Percentiles rank a stretch among this genome's conserved stretches.
These are phyloP conservation scores for Rhynchonema sp. DNA, from an alignment of 2,888 invertebrate genomes.

Conservation along the genomic window DNA sequence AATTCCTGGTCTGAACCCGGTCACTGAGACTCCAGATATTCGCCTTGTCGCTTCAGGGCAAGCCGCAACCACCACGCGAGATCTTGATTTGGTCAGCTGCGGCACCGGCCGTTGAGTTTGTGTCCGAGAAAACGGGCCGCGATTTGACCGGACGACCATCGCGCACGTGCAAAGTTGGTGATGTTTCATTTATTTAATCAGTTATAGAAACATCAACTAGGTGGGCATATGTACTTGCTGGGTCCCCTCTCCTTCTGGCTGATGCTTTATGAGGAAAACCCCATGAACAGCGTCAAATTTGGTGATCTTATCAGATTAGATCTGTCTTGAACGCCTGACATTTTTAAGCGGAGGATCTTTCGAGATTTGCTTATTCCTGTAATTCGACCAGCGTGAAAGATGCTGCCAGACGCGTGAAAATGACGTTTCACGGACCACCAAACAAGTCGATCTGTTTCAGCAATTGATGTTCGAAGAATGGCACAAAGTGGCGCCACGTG, in stretches of 20 bases:
- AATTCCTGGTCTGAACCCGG: too few relatives aligned
- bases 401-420: too few relatives aligned
- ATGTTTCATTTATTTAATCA: neutral
- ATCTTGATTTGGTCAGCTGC: constrained; percentile 1
- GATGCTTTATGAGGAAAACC: too few relatives aligned
- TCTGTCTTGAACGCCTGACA: too few relatives aligned
- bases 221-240: too few relatives aligned
- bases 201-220: neutral
- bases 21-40: neutral
- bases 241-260: too few relatives aligned
- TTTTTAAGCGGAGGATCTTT: too few relatives aligned
- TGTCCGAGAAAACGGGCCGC: neutral
- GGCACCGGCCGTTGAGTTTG: neutral
- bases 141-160: constrained; percentile 2
- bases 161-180: constrained; percentile 2
- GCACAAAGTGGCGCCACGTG: neutral
- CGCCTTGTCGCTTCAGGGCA: neutral
- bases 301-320: too few relatives aligned
- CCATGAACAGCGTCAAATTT: too few relatives aligned
- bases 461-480: constrained; percentile 2
- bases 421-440: too few relatives aligned
- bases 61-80: neutral
- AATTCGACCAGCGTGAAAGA: too few relatives aligned
- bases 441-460: neutral
- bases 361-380: too few relatives aligned